Base-by-base conservation (phyloP, 1,140 invertebrate genomes). In the Procambarus virginalis region DNA sequence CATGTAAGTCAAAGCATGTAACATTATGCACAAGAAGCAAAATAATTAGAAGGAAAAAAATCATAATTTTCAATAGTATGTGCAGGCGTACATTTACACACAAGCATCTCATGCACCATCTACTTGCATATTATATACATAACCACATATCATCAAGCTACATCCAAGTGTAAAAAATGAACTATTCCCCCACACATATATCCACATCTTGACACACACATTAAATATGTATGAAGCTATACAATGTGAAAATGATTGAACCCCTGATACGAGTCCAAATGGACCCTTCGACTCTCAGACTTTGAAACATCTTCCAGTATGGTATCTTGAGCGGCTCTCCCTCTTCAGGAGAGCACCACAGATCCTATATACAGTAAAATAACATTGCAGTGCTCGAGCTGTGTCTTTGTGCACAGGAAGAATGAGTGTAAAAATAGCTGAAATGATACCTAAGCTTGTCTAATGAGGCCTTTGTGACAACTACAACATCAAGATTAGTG, bases 361-460 rank as follows among this genome's bases (percentile, higher is more conserved):
- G 64, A 73, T 84, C 64, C 64, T 84, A 84, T 84, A 22, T 84
- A 84, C 81, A 84, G 14, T 68, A 70, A 84, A 84, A 84, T 49
- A 79, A 55, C 20, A 84, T 22, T 84, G 81, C 81, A 84, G 81
- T 84, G 81, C 81, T 84, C 81, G 64, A 84, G 81, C 64, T 84
- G 17, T 73, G 34, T 83, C 64, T 84, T 84, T 84, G 81, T 84
- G 81, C 81, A 51, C 81, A 48, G 81, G 81, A 84, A 84, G 81
- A 84, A 84, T 20, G 64, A 73, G 81, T 84, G 81, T 34, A 51
- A 84, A 73, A 70, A 84, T 84, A 68, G 48, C 81, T 55, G 55
- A 84, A 84, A 68, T 70, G 20, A 46, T 68, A 84, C 73, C 81
- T 84, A 84, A 84, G 48, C 48, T 48, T n/a, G 60, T 64, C 64